phyloP scores from a whole-genome alignment of 2,888 invertebrate species.

The Baccha elongata region DNA sequence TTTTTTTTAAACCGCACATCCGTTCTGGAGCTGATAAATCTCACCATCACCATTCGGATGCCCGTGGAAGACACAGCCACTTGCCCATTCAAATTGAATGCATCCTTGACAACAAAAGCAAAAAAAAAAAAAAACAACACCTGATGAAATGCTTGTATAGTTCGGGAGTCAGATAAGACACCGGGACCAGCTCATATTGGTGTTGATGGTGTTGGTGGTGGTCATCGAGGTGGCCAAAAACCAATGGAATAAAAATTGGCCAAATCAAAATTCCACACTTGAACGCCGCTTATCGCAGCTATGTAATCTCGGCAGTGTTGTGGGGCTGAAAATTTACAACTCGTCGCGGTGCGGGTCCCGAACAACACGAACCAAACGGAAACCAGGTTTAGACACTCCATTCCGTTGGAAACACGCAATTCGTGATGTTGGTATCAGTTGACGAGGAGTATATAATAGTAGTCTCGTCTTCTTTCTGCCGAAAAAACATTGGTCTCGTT shows the following conservation, averaged over 20 bases:
- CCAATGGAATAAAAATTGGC: conserved; percentile 75
- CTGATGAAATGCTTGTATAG: conserved; percentile 67
- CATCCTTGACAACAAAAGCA: conserved; percentile 42
- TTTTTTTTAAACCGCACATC: conserved; percentile 70
- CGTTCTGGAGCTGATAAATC: conserved; percentile 71
- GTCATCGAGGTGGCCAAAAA: conserved; percentile 73
- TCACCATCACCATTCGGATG: conserved; percentile 62
- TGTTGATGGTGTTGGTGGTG: conserved; percentile 11
- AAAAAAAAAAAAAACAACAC: conserved; percentile 51
- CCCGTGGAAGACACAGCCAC: conserved; percentile 49
- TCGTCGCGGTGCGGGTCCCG: conserved; percentile 53
- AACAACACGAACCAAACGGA: conserved; percentile 64
- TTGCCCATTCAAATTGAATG: conserved; percentile 69
- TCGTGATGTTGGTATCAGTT: conserved; percentile 71
- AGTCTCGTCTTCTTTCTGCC: conserved; percentile 54
- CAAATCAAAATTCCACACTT: conserved; percentile 75
- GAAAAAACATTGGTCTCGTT: conserved; percentile 58
- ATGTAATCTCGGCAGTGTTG: conserved; percentile 68
- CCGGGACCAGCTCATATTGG: neutral
- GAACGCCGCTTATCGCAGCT: conserved; percentile 71
- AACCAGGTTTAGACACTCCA: conserved; percentile 62
- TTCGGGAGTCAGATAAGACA: conserved; percentile 58
- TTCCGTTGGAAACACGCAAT: conserved; percentile 72
- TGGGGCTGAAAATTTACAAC: conserved; percentile 72
- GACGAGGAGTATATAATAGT: conserved; percentile 51